Base-by-base conservation (phyloP, 1,140 invertebrate genomes). In the Prorops nasuta region DNA sequence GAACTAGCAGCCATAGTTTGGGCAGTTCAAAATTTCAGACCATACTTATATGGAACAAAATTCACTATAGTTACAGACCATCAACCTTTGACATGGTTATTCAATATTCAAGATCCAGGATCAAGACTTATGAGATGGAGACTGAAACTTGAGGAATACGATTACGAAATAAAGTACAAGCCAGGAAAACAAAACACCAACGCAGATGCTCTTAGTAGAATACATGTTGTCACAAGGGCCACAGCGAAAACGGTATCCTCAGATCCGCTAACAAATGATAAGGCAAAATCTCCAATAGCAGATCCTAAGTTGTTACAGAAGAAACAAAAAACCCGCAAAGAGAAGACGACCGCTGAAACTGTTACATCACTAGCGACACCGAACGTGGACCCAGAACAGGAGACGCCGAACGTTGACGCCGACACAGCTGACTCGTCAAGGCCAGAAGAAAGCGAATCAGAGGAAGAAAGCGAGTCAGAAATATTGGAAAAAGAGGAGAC, bases 51-150 rank as follows among this genome's bases (percentile, higher is more conserved):
- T 8, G 22, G 44, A 1, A 37, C 22, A 20, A 15, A 12, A 2
- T 47, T 47, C 7, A 20, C 12, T 1, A 7, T 47, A 1, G 4
- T 47, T 6, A 47, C 36, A 1, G 22, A 47, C 22, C 24, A 28
- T 28, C 4, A 10, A 4, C 4, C 4, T 28, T 28, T n/a, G 24
- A 4, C 4, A 4, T 28, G 24, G 24, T 28, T 28, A 10, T 6
- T 6, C 4, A 28, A 28, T 6, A 6, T 28, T 4, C 24, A 10
- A 6, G 24, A 28, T 28, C 24, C 24, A 4, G 10, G 4, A 10
- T 4, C 4, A 28, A 4, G 62, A 21, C 17, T 70, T 7, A 58
- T 64, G 4, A 15, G 64, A 22, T 66, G 64, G 65, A 55, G 54
- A n/a, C 38, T 63, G 2, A 14, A 40, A 22, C 3, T 44, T 6